A percentile compares a stretch with the other conserved stretches of the same genome.
Conservation (phyloP, 2,888 invertebrate species). For the Didymodactylos carnosus region DNA sequence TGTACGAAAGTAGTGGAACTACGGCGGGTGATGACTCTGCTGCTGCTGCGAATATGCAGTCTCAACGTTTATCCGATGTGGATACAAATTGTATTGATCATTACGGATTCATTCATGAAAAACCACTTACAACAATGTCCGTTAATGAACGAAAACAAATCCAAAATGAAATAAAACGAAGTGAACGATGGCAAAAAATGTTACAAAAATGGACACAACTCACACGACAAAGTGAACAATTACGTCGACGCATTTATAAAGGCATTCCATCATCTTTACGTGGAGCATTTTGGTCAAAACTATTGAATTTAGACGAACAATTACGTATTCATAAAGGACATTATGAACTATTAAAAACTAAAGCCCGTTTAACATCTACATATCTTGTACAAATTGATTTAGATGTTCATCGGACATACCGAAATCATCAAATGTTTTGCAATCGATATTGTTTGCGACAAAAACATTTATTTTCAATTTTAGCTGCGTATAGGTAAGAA, state of each 20-base stretch:
- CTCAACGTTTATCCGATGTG: background rate
- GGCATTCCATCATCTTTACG: conserved; percentile 83
- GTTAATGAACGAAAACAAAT: background rate
- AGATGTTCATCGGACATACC: conserved; percentile 92
- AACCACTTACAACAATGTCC: background rate
- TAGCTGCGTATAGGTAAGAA: background rate
- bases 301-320: conserved; percentile 50
- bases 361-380: conserved; percentile 72
- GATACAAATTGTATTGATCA: background rate
- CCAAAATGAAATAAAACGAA: background rate
- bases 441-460: conserved; percentile 73
- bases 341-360: conserved; percentile 52
- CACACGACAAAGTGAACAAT: conserved; percentile 21
- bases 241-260: conserved; percentile 59
- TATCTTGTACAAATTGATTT: conserved; percentile 95
- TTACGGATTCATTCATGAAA: background rate
- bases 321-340: background rate
- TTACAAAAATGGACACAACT: background rate
- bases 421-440: conserved; percentile 71
- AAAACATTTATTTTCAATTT: conserved; percentile 15
- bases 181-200: background rate
- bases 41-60: background rate
- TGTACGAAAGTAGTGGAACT: background rate
- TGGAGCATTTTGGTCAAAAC: conserved; percentile 57
- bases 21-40: background rate